A percentile compares a stretch with the other conserved stretches of the same genome.
Conservation (phyloP, 2,797 vertebrate genomes). For the Etheostoma perlongum region DNA sequence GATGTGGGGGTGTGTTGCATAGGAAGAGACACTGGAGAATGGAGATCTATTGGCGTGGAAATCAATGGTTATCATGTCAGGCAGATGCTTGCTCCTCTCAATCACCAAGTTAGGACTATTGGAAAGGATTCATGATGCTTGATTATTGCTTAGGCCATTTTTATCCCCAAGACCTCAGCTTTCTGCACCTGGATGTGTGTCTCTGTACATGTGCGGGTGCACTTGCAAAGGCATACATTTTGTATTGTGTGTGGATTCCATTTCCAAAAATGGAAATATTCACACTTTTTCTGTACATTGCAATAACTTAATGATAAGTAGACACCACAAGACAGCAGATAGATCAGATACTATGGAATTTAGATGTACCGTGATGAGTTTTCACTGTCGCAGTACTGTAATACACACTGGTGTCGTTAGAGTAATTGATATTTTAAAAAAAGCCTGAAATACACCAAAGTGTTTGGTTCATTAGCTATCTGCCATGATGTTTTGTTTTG, state of each 20-base stretch:
- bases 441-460: conserved; percentile 27
- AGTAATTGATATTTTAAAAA: conserved; percentile 49
- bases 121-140: conserved; percentile 56
- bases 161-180: conserved; percentile 32
- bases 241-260: conserved; percentile 7
- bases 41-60: conserved; percentile 72
- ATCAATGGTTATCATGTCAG: conserved; percentile 80
- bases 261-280: neutral
- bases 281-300: neutral
- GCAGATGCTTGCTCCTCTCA: conserved; percentile 56
- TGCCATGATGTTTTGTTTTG: conserved; percentile 38
- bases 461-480: conserved; percentile 56
- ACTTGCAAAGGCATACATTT: neutral
- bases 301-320: neutral
- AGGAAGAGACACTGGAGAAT: conserved; percentile 57
- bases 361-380: conserved; percentile 17
- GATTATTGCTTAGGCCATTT: conserved; percentile 61
- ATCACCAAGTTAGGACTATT: conserved; percentile 36
- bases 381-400: neutral
- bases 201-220: neutral
- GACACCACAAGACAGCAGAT: neutral
- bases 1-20: conserved; percentile 53
- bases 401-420: conserved; percentile 28
- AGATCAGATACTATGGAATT: conserved; percentile 27
- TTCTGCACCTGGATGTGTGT: conserved; percentile 18